A percentile compares a stretch with the other conserved stretches of the same genome.
Evolutionary conservation across 2,113 vertebrate species (phyloP).

Genomic region (Salvelinus sp.): DNA sequence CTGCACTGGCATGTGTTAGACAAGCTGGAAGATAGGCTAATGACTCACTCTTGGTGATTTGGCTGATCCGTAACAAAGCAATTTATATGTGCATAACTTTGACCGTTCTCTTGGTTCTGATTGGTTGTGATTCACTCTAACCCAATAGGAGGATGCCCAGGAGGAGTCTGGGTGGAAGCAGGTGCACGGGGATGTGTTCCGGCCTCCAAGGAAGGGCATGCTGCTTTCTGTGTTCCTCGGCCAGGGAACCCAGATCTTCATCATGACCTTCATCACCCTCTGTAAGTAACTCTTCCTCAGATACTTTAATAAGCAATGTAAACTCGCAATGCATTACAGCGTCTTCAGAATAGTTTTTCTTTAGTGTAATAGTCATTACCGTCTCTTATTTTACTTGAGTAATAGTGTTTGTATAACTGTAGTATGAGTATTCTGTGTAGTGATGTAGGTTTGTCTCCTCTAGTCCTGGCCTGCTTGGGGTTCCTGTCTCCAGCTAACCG

Average conservation of each 20-base stretch:
- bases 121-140: neutral
- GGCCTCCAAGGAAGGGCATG: constrained; percentile 94
- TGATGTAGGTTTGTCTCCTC: constrained; percentile 6
- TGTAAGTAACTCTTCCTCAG: constrained; percentile 78
- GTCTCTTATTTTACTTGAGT: no score
- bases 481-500: constrained; percentile 98
- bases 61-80: constrained; percentile 25
- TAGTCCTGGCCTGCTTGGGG: constrained; percentile 96
- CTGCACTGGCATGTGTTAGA: constrained; percentile 23
- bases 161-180: constrained; percentile 99
- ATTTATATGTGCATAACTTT: neutral
- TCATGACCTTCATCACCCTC: constrained; percentile 98
- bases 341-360: no score
- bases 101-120: constrained; percentile 17
- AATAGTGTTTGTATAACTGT: no score
- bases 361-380: no score
- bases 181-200: constrained; percentile 97
- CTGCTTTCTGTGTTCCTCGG: constrained; percentile 94
- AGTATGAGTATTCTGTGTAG: neutral
- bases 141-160: constrained; percentile 90
- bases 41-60: constrained; percentile 46
- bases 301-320: no score
- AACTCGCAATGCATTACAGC: no score
- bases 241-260: constrained; percentile 96
- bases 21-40: neutral